Base-by-base conservation (phyloP, 2,888 invertebrate species). In the Himalopsyche kuldschensis region DNA sequence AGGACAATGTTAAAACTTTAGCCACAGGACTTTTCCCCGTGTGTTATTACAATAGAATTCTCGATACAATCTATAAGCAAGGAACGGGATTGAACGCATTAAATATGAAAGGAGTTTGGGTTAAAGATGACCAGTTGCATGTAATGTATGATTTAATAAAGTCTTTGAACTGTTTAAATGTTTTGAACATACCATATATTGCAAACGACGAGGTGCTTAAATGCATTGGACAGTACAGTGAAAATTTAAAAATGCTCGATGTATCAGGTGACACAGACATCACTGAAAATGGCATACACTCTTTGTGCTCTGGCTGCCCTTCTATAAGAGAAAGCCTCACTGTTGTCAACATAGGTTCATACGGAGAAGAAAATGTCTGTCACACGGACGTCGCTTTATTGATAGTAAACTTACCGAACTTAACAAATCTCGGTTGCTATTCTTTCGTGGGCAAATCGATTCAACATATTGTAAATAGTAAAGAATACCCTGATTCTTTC, bases 91-190 rank as follows among this genome's bases (percentile, higher is more conserved):
- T 95, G 86, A 93, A 93, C 75, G 89, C 93, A 47, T 91, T 95
- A 80, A 95, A 95, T 89, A 89, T 95, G 82, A 95, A 95, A 90
- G 95, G 95, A 17, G 94, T 95, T 46, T 95, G 95, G 95, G 94
- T 94, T 69, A 94, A 94, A 88, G 95, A 94, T 80, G 95, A 95
- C 86, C 93, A 94, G 87, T 91, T 95, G 87, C 89, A 92, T 82
- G 91, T 94, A 15, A 91, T 95, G 90, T 93, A 93, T 85, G 90
- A 93, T 35, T 89, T 94, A 35, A 91, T 95, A 8, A 91, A 92
- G 87, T 93, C 93, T 87, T 90, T 94, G 77, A 91, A 90, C n/a
- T 90, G 93, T 87, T 88, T 95, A 79, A 93, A 92, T 4, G 93
- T 92, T 32, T 89, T 95, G 0, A 93, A 93, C 87, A 94, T 95